Evolutionary conservation across 2,888 invertebrate genomes (phyloP).

Genomic region (Nomada ruficornis): DNA sequence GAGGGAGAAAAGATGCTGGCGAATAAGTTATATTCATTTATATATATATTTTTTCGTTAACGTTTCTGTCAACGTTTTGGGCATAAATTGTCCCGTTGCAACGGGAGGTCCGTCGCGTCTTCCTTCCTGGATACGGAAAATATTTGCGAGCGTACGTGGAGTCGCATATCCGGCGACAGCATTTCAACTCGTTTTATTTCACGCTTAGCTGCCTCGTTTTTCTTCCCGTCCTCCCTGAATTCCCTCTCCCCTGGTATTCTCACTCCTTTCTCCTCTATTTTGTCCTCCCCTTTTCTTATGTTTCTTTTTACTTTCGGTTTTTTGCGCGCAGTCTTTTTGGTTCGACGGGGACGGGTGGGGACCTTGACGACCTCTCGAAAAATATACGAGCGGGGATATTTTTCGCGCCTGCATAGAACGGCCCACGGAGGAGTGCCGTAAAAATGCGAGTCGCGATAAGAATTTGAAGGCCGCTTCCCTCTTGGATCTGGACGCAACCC

Average conservation of each 20-base stretch:
- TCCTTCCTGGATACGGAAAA: constrained; percentile 54
- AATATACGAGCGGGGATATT: constrained; percentile 49
- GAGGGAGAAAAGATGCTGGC: constrained; percentile 11
- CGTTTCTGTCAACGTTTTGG: constrained; percentile 34
- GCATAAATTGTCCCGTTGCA: constrained; percentile 64
- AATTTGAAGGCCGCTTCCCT: constrained; percentile 9
- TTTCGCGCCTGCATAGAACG: neutral
- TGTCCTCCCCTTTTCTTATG: neutral
- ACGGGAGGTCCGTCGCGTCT: constrained; percentile 54
- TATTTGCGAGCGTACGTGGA: constrained; percentile 48
- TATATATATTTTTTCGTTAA: neutral
- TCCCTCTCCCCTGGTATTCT: neutral
- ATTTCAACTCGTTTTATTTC: constrained; percentile 40
- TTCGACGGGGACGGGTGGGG: neutral
- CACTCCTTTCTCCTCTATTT: neutral
- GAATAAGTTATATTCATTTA: constrained; percentile 60
- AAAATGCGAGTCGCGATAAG: constrained; percentile 47
- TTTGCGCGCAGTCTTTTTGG: constrained; percentile 6
- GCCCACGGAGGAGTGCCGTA: constrained; percentile 22
- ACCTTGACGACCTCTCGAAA: constrained; percentile 16
- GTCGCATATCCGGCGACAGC: constrained; percentile 42
- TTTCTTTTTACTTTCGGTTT: neutral
- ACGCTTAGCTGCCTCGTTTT: constrained; percentile 9
- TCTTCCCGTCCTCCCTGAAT: neutral
- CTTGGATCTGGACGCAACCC: neutral